Evolutionary conservation across 2,113 vertebrate species (phyloP), one percentile per base, ranked within the genome.

Genomic region (Acrocephalus arundinaceus): DNA sequence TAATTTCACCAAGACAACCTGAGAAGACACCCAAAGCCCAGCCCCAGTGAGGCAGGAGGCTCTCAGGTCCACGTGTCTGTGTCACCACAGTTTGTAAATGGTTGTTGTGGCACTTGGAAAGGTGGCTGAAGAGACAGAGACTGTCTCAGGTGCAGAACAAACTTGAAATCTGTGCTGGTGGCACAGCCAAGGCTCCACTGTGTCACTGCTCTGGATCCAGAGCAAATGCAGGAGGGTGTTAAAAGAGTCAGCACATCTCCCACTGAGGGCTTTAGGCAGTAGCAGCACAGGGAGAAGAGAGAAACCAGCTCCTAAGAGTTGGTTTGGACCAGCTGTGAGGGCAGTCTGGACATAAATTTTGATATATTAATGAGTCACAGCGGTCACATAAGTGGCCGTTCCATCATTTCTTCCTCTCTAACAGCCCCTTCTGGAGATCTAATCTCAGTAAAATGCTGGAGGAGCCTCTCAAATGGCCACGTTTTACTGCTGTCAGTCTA

Each of bases 301-400:
- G 84, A 91, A 93, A 90, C 76, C 76, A n/a, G 61, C 45, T 87
- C 66, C 85, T 83, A 78, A 70, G 92, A 92, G 76, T 76, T 54
- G 55, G 75, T 63, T 74, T 6, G 25, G 73, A 84, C 66, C 81
- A 76, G 63, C 59, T 43, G 79, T 43, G 68, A 77, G 70, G 87
- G 59, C 17, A 22, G 39, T 71, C 86, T 22, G 71, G 92, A 79
- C 90, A 95, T 95, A 97, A 97, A 96, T 97, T 95, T 78, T 85
- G 81, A 83, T 87, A 59, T 91, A 97, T 96, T 96, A 96, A 97
- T 89, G 97, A 96, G 84, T 77, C 96, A 93, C 95, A 87, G 88
- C 0, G 82, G 96, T 66, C 93, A 86, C 73, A 87, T 95, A 94
- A 96, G 52, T 11, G 0, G 1, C 89, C 1, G 2, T 61, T 91